Conservation (phyloP, 2,888 invertebrate species). For the Tupiocoris notatus region DNA sequence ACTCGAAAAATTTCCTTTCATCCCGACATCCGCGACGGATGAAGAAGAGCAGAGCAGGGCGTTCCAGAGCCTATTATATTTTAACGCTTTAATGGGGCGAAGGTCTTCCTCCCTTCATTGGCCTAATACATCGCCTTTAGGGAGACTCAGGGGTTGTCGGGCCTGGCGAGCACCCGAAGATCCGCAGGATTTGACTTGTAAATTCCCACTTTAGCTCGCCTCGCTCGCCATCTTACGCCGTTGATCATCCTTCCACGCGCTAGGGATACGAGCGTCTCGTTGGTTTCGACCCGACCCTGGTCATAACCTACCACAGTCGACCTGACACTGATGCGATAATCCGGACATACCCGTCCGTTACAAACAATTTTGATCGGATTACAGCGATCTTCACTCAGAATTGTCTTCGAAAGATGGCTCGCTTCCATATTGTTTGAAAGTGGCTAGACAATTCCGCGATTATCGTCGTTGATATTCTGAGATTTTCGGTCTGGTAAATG, state of each 20-base stretch:
- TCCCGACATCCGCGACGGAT: not conserved
- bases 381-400: no score
- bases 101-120: constrained; percentile 33
- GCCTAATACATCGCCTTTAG: constrained; percentile 35
- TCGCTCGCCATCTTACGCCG: not conserved
- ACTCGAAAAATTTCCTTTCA: not conserved
- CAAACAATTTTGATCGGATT: no score
- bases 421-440: no score
- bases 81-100: constrained; percentile 37
- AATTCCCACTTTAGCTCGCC: constrained; percentile 13
- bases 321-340: constrained; percentile 39
- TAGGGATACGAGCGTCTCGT: constrained; percentile 1
- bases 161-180: not conserved
- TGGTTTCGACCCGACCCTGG: no score
- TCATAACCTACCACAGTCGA: no score
- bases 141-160: not conserved
- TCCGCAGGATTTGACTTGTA: constrained; percentile 36
- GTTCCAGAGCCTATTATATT: constrained; percentile 33
- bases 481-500: no score
- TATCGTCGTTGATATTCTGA: no score
- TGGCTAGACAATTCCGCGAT: no score
- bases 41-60: no score
- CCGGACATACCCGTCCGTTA: constrained; percentile 31
- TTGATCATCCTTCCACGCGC: not conserved
- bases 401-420: no score